Evolutionary conservation across 2,888 invertebrate genomes (phyloP).

Genomic region (Osmoderma eremita): DNA sequence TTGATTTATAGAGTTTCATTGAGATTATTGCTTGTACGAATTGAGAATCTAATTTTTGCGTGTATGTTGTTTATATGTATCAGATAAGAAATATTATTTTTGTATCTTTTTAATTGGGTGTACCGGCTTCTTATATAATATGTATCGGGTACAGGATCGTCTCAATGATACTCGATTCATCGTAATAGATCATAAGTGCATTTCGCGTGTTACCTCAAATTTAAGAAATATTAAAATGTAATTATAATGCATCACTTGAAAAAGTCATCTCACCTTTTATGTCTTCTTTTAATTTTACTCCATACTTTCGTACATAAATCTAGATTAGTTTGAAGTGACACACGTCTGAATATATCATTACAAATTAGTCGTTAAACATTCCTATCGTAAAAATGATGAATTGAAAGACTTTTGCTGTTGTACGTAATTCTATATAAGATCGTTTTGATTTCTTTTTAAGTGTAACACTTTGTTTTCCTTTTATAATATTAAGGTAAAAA

Average conservation of each 20-base stretch:
- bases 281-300: background rate
- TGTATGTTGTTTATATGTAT: too few relatives aligned
- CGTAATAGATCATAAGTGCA: background rate
- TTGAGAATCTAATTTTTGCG: too few relatives aligned
- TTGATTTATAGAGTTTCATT: too few relatives aligned
- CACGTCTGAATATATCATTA: background rate
- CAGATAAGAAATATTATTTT: too few relatives aligned
- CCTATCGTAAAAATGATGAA: constrained; percentile 1
- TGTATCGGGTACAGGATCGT: too few relatives aligned
- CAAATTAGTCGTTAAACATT: constrained; percentile 1
- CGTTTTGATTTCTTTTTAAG: constrained; percentile 17
- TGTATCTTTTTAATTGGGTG: too few relatives aligned
- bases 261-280: background rate
- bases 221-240: background rate
- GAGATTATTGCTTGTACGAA: too few relatives aligned
- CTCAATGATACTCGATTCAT: too few relatives aligned
- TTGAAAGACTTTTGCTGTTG: constrained; percentile 13
- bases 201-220: background rate
- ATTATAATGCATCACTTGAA: too few relatives aligned
- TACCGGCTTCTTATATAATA: too few relatives aligned
- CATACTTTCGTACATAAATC: too few relatives aligned
- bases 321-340: background rate
- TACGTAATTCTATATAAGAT: constrained; percentile 3
- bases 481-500: constrained; percentile 12
- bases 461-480: constrained; percentile 28